Percentiles rank a stretch among this genome's conserved stretches.
phyloP scores from a whole-genome alignment of 2,113 vertebrate genomes.

The Atlantisia rogersi region DNA sequence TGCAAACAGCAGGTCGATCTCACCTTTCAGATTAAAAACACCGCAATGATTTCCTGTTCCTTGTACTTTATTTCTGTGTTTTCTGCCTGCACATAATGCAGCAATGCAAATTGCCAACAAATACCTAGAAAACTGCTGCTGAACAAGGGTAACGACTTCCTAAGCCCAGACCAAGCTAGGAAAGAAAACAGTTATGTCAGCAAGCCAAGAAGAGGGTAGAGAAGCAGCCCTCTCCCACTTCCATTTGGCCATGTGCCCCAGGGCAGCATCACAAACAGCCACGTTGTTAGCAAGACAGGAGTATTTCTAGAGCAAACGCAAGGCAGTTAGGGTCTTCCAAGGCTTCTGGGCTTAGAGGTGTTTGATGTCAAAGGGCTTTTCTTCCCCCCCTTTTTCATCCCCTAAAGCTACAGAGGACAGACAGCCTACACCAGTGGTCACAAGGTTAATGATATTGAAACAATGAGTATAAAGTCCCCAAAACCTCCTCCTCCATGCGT shows the following conservation, averaged over 20 bases:
- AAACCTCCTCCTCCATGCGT: fast-evolving
- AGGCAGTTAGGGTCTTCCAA: not conserved
- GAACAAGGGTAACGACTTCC: not conserved
- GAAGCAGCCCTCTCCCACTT: not conserved
- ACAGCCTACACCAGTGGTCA: fast-evolving
- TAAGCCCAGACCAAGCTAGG: not conserved
- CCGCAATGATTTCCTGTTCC: conserved; percentile 63
- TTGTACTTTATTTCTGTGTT: not conserved
- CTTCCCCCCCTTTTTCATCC: not conserved
- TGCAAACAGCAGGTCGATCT: conserved; percentile 49
- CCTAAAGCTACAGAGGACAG: not conserved
- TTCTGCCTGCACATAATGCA: conserved; percentile 65
- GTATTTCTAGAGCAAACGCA: not conserved
- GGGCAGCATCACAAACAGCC: not conserved
- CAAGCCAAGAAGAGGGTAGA: not conserved
- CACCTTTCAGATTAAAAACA: conserved; percentile 45
- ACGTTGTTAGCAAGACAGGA: not conserved
- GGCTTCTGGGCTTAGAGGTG: not conserved
- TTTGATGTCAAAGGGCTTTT: too few species aligned
- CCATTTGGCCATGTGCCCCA: not conserved
- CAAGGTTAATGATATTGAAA: not conserved
- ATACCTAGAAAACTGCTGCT: conserved; percentile 39
- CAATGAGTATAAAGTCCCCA: not conserved
- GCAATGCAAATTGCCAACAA: not conserved
- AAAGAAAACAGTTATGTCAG: not conserved